Conservation (phyloP, 2,888 invertebrate genomes). For the Horisme vitalbata region DNA sequence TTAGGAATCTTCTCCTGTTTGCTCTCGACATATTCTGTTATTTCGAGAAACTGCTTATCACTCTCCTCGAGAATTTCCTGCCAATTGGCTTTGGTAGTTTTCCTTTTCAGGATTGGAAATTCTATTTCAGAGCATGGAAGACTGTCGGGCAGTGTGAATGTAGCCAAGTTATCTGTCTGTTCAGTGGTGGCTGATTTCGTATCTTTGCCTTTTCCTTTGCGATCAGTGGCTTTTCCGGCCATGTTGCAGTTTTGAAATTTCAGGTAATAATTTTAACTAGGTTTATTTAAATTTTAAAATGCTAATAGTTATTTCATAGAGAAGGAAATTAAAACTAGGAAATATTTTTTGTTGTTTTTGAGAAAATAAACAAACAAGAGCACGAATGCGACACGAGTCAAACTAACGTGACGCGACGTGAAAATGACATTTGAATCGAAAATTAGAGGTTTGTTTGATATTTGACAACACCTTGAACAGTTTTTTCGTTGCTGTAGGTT, state of each 20-base stretch:
- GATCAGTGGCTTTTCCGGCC: conserved; percentile 60
- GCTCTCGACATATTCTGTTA: conserved; percentile 51
- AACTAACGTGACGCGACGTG: too few species aligned
- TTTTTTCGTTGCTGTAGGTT: too few species aligned
- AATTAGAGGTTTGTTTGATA: too few species aligned
- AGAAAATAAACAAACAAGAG: too few species aligned
- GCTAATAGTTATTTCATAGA: too few species aligned
- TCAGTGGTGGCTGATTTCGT: conserved; percentile 43
- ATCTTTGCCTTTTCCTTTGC: conserved; percentile 58
- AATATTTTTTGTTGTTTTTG: too few species aligned
- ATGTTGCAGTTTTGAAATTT: conserved; percentile 41
- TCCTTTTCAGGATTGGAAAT: conserved; percentile 57
- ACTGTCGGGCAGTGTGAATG: conserved; percentile 65
- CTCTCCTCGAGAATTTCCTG: conserved; percentile 58
- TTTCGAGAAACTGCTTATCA: conserved; percentile 45
- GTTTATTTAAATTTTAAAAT: too few species aligned
- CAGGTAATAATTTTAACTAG: too few species aligned
- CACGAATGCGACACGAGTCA: too few species aligned
- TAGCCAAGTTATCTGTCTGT: conserved; percentile 45
- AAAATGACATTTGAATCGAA: too few species aligned
- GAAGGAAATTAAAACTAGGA: too few species aligned
- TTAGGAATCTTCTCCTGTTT: conserved; percentile 46
- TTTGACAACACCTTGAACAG: too few species aligned
- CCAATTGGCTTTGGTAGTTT: conserved; percentile 55
- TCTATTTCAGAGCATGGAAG: conserved; percentile 68